Evolutionary conservation across 1,140 invertebrate genomes (phyloP).

Genomic region (Hycleus phaleratus): DNA sequence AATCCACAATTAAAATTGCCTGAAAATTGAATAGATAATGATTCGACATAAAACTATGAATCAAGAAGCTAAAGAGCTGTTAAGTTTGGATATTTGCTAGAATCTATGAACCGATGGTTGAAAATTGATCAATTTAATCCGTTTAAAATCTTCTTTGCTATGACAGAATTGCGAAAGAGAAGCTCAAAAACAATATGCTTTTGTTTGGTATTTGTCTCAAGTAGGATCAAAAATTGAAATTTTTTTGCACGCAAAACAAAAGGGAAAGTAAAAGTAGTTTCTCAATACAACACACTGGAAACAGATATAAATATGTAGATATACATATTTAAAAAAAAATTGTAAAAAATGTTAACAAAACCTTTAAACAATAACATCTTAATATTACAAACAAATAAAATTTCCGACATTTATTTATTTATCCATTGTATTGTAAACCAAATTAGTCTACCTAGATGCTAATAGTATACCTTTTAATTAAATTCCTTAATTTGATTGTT

Average conservation of each 20-base stretch:
- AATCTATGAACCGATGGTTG: too few species aligned
- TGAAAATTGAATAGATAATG: too few species aligned
- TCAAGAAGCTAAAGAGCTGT: too few species aligned
- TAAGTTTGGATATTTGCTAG: too few species aligned
- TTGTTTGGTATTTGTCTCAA: background rate
- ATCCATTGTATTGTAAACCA: slow-evolving; percentile 7
- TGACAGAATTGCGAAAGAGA: background rate
- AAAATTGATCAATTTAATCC: too few species aligned
- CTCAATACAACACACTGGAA: background rate
- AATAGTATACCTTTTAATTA: background rate
- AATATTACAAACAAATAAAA: slow-evolving; percentile 6
- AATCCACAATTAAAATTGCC: too few species aligned
- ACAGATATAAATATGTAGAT: too few species aligned
- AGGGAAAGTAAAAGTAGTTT: slow-evolving; percentile 12
- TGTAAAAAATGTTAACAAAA: too few species aligned
- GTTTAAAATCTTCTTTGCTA: background rate
- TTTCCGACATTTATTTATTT: slow-evolving; percentile 6
- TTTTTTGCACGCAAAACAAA: background rate
- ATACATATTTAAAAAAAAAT: too few species aligned
- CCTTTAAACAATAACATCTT: background rate
- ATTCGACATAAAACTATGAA: too few species aligned
- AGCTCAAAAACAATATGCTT: background rate
- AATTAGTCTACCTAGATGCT: slow-evolving; percentile 1
- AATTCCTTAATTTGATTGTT: background rate
- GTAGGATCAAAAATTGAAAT: background rate